Evolutionary conservation across 2,113 vertebrate species (phyloP), one percentile per base, ranked within the genome.

Genomic region (Macquaria australasica): DNA sequence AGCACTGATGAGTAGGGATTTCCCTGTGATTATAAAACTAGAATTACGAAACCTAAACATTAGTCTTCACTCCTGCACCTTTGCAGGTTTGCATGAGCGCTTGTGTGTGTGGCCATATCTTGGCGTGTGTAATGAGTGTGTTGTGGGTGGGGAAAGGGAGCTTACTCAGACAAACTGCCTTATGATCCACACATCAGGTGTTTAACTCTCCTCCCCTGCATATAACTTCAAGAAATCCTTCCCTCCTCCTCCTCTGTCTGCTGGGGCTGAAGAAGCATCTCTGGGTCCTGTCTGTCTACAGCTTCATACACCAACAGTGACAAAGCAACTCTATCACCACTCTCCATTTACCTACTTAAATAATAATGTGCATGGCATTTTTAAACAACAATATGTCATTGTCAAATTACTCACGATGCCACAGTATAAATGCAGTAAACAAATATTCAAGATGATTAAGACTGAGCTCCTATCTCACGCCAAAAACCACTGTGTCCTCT

Each of bases 101-200:
- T 48, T 51, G 70, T 91, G 73, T 86, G 87, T 89, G 88, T 89
- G 89, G 87, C 79, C 84, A 0, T 59, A 79, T 81, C 83, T 81
- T n/a, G 55, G 87, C 51, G 67, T 93, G 87, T 89, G 93, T 91
- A 78, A 93, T 92, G 90, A 93, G 77, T 63, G 69, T 86, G 91
- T 91, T 90, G 79, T 84, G 88, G 92, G 91, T 75, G 86, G 87
- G 69, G 86, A 85, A 77, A 73, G 59, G 43, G 74, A 75, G 84
- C 79, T 89, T 86, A 88, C 80, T 83, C 79, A 91, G 78, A 85
- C 89, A 91, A 90, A 84, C 80, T 70, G 48, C 77, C 78, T 82
- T 88, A 87, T 89, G 85, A 91, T 88, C 85, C 60, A 51, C 74
- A 86, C 84, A 84, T 88, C 82, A 91, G 83, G 87, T 89, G 87